These are phyloP conservation scores for Tinea semifulvella DNA, from an alignment of 2,888 invertebrate species.

Conservation along the genomic window DNA sequence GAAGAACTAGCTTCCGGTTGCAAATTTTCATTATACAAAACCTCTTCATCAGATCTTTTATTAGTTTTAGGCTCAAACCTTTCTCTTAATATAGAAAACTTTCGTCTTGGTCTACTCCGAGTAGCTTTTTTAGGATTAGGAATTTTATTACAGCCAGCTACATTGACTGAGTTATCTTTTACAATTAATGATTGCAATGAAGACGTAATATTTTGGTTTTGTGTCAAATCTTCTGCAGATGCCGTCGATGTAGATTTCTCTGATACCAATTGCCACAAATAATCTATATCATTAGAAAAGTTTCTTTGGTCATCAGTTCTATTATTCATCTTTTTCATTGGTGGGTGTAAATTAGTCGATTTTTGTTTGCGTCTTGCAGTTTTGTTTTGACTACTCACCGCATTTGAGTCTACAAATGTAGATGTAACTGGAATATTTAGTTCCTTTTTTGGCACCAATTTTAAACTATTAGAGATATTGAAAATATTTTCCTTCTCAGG, in stretches of 20 bases:
- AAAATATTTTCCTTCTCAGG: constrained; percentile 50
- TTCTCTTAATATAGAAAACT: constrained; percentile 67
- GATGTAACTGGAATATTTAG: constrained; percentile 26
- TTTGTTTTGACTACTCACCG: constrained; percentile 24
- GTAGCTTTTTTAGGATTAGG: constrained; percentile 46
- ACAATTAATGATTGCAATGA: constrained; percentile 56
- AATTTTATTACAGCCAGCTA: constrained; percentile 32
- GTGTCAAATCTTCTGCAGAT: constrained; percentile 40
- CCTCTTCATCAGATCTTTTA: constrained; percentile 55
- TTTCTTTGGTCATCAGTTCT: constrained; percentile 38
- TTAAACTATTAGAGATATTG: constrained; percentile 32
- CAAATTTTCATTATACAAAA: constrained; percentile 39
- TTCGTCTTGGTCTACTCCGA: constrained; percentile 58
- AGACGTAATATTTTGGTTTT: constrained; percentile 40
- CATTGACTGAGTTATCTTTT: constrained; percentile 37
- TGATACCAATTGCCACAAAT: constrained; percentile 53
- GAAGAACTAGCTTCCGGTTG: constrained; percentile 25
- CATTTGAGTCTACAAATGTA: constrained; percentile 24
- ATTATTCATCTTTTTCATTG: constrained; percentile 35
- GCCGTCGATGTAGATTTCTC: constrained; percentile 40
- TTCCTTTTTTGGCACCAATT: constrained; percentile 37
- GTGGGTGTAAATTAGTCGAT: constrained; percentile 30
- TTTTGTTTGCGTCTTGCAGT: constrained; percentile 37
- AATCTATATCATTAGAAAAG: constrained; percentile 50
- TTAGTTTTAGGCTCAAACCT: constrained; percentile 62